Percentiles rank a stretch among this genome's conserved stretches.
phyloP scores from a whole-genome alignment of 2,888 invertebrate genomes.

The Dugesia japonica region DNA sequence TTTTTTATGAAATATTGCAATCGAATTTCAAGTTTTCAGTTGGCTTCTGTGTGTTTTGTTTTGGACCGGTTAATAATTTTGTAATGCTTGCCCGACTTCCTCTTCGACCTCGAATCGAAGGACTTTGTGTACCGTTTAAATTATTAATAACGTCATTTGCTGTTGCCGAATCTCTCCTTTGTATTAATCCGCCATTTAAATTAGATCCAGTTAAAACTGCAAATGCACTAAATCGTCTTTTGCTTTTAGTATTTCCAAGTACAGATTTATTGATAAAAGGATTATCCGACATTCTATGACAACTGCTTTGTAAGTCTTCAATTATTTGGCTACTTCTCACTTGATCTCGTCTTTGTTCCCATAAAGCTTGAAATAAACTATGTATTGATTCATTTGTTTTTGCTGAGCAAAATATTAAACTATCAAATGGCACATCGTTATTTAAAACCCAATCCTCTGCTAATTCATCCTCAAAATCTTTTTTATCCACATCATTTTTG shows the following conservation, averaged over 20 bases:
- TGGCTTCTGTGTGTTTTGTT: not conserved
- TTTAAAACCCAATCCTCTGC: not conserved
- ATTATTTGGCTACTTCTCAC: slow-evolving; percentile 13
- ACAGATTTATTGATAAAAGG: not conserved
- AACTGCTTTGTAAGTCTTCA: slow-evolving; percentile 2
- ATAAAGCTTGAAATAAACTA: slow-evolving; percentile 12
- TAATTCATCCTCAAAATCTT: not conserved
- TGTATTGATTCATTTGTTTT: slow-evolving; percentile 16
- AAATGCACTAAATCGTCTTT: slow-evolving; percentile 26
- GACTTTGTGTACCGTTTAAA: not conserved
- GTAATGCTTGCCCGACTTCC: slow-evolving; percentile 25
- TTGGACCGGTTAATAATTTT: not conserved
- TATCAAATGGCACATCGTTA: not conserved
- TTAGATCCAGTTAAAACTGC: slow-evolving; percentile 16
- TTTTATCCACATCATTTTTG: slow-evolving; percentile 12
- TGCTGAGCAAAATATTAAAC: slow-evolving; percentile 8
- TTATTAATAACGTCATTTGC: slow-evolving; percentile 14
- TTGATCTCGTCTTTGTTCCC: slow-evolving; percentile 21
- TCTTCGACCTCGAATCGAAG: not conserved
- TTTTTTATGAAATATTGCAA: slow-evolving; percentile 26
- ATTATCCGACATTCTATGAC: not conserved
- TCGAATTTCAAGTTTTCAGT: slow-evolving; percentile 15
- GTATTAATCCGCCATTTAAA: not conserved
- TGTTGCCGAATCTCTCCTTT: not conserved
- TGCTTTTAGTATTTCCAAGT: not conserved